Evolutionary conservation across 2,113 vertebrate species (phyloP).

Genomic region (Asarcornis scutulata): DNA sequence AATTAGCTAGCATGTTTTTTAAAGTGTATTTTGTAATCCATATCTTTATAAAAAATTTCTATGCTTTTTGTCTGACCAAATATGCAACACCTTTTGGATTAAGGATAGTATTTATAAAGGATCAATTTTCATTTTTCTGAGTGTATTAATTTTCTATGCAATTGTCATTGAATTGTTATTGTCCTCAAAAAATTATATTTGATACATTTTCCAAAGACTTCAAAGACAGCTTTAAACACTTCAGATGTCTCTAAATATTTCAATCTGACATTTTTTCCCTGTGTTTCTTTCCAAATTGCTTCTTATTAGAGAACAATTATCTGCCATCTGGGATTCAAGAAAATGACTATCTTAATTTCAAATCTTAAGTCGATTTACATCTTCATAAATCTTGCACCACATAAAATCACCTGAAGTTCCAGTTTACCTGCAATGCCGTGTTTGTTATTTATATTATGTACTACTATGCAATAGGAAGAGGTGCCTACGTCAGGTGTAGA

Average conservation of each 20-base stretch:
- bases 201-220: conserved; percentile 52
- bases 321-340: background rate
- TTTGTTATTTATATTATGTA: background rate
- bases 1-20: conserved; percentile 75
- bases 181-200: conserved; percentile 23
- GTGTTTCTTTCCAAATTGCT: conserved; percentile 50
- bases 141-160: conserved; percentile 61
- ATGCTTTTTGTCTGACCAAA: conserved; percentile 76
- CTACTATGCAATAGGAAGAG: conserved; percentile 25
- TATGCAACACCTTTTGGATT: conserved; percentile 62
- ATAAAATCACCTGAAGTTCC: background rate
- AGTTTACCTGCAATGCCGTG: background rate
- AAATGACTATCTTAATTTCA: conserved; percentile 1
- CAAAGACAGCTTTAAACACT: conserved; percentile 41
- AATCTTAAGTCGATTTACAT: background rate
- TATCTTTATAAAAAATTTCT: conserved; percentile 72
- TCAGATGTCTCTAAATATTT: conserved; percentile 44
- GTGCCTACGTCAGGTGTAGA: background rate
- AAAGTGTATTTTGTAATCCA: conserved; percentile 81
- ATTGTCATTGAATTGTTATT: conserved; percentile 42
- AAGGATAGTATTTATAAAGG: conserved; percentile 77
- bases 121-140: conserved; percentile 51
- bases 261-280: background rate
- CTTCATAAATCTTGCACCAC: background rate
- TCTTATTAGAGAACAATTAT: background rate